A percentile compares a stretch with the other conserved stretches of the same genome.
Conservation (phyloP, 2,113 vertebrate species). For the Semnornis frantzii region DNA sequence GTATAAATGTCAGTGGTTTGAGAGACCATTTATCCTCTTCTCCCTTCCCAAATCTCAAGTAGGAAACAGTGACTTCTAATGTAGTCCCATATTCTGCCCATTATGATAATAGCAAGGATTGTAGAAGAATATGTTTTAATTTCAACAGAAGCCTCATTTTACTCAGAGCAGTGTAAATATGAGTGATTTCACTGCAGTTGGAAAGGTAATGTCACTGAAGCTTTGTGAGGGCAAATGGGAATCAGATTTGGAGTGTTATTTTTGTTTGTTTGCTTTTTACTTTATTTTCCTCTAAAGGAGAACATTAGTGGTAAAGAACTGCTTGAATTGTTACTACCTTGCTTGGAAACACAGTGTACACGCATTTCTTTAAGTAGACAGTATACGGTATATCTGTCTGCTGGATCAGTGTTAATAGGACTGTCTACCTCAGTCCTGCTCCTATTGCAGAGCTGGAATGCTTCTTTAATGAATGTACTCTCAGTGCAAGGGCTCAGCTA, state of each 20-base stretch:
- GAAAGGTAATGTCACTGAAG: background rate
- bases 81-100: background rate
- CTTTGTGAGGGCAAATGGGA: background rate
- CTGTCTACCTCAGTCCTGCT: background rate
- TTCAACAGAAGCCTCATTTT: conserved; percentile 7
- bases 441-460: background rate
- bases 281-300: background rate
- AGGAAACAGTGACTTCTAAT: background rate
- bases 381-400: background rate
- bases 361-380: background rate
- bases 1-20: conserved; percentile 13
- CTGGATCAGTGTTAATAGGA: background rate
- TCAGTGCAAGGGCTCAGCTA: background rate
- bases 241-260: background rate
- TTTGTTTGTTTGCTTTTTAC: too few species aligned
- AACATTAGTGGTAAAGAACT: too few species aligned
- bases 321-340: background rate
- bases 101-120: background rate
- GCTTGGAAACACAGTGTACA: background rate
- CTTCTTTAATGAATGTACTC: background rate
- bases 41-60: background rate
- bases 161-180: background rate
- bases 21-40: background rate
- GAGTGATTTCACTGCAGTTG: background rate
- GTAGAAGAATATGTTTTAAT: background rate